Evolutionary conservation across 2,888 invertebrate genomes (phyloP).

Genomic region (Horisme vitalbata): DNA sequence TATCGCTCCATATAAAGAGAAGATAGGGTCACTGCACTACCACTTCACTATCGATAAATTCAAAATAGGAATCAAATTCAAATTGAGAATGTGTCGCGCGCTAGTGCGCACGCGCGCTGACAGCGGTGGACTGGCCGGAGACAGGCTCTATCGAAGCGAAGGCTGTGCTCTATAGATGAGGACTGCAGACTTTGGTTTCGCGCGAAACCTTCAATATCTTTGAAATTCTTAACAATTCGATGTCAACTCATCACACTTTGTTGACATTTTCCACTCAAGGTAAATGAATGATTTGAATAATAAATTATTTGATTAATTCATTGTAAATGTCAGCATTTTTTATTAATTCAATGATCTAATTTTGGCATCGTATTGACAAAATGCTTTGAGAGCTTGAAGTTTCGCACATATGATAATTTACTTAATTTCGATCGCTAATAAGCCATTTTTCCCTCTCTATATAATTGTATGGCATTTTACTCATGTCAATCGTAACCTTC

Average conservation of each 20-base stretch:
- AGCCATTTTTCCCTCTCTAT: too few relatives aligned
- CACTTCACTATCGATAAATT: constrained; percentile 50
- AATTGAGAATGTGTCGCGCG: constrained; percentile 46
- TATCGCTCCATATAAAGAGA: constrained; percentile 71
- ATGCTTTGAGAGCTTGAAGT: too few relatives aligned
- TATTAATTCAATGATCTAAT: too few relatives aligned
- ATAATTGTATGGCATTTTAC: too few relatives aligned
- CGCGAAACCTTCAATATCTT: constrained; percentile 34
- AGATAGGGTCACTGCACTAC: constrained; percentile 53
- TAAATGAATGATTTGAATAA: background rate
- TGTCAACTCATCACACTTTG: too few relatives aligned
- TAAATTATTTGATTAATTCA: too few relatives aligned
- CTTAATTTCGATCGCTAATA: too few relatives aligned
- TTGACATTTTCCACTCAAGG: background rate
- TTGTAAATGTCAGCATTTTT: too few relatives aligned
- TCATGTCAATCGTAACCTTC: too few relatives aligned
- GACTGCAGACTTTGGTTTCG: constrained; percentile 44
- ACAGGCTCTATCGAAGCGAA: constrained; percentile 47
- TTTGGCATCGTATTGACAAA: too few relatives aligned
- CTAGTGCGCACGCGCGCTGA: constrained; percentile 67
- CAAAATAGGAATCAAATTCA: constrained; percentile 20
- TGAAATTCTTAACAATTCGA: too few relatives aligned
- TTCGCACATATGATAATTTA: too few relatives aligned
- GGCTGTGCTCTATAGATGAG: constrained; percentile 56
- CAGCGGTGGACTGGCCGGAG: constrained; percentile 59